These are phyloP conservation scores for Carpatolechia fugitivella DNA, from an alignment of 2,888 invertebrate genomes.

Conservation along the genomic window DNA sequence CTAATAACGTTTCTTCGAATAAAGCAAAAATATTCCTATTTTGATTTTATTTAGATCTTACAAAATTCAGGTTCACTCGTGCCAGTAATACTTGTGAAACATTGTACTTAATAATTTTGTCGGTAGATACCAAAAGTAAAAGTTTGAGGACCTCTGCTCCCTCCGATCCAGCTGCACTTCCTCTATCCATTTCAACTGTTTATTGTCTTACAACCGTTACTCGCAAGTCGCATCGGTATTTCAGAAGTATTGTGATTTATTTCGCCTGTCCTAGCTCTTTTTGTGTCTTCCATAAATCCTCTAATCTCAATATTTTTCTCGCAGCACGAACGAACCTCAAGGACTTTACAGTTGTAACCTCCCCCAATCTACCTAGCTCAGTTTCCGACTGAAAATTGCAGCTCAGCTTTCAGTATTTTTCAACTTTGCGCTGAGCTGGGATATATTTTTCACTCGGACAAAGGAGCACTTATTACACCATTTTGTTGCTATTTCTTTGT, in stretches of 20 bases:
- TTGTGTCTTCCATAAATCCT: constrained; percentile 4
- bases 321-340: not conserved
- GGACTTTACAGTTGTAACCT: not conserved
- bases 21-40: too few species aligned
- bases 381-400: constrained; percentile 11
- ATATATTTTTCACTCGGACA: constrained; percentile 9
- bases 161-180: constrained; percentile 1
- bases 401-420: constrained; percentile 8
- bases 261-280: not conserved
- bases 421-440: constrained; percentile 11
- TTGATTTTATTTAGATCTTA: too few species aligned
- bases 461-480: constrained; percentile 7
- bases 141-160: not conserved
- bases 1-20: too few species aligned
- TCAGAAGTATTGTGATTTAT: not conserved
- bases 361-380: constrained; percentile 12
- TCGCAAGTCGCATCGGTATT: constrained; percentile 1
- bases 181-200: constrained; percentile 12
- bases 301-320: not conserved
- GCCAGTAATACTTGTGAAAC: too few species aligned
- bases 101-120: too few species aligned
- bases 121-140: not conserved
- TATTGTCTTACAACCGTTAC: constrained; percentile 11
- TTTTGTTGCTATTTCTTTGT: constrained; percentile 12
- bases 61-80: too few species aligned